Percentiles rank a stretch among this genome's conserved stretches.
phyloP scores from a whole-genome alignment of 2,113 vertebrate species.

The Xiphophorus couchianus region DNA sequence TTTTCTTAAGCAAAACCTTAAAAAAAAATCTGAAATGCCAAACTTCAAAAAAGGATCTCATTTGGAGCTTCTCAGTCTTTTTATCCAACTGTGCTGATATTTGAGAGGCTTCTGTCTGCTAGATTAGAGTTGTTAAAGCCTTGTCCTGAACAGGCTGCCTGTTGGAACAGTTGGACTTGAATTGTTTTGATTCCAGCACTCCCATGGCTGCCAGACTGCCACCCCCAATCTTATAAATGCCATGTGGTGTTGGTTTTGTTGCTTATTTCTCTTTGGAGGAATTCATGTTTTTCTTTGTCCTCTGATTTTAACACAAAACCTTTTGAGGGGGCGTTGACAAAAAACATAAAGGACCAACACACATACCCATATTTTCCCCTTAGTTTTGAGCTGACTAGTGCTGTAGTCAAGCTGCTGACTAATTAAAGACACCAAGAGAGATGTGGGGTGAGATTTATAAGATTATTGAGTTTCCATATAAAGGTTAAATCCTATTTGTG shows the following conservation, averaged over 20 bases:
- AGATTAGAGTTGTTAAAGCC: conserved; percentile 12
- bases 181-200: conserved; percentile 39
- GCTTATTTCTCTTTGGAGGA: conserved; percentile 13
- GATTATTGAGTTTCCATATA: not conserved
- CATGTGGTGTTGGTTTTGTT: conserved; percentile 16
- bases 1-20: not conserved
- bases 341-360: not conserved
- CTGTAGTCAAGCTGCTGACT: conserved; percentile 40
- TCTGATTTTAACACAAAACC: conserved; percentile 12
- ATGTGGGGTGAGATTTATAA: conserved; percentile 14
- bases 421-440: conserved; percentile 14
- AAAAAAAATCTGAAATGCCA: not conserved
- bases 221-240: conserved; percentile 27
- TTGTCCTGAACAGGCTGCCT: conserved; percentile 16
- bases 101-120: conserved; percentile 9
- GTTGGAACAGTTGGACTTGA: conserved; percentile 30
- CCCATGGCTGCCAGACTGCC: conserved; percentile 31
- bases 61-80: not conserved
- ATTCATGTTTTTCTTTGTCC: not conserved
- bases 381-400: conserved; percentile 35
- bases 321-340: not conserved
- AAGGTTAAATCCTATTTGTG: not conserved
- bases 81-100: not conserved
- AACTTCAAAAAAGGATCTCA: not conserved
- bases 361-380: not conserved